These are phyloP conservation scores for Monomorium pharaonis DNA, from an alignment of 1,140 invertebrate species.

Conservation along the genomic window DNA sequence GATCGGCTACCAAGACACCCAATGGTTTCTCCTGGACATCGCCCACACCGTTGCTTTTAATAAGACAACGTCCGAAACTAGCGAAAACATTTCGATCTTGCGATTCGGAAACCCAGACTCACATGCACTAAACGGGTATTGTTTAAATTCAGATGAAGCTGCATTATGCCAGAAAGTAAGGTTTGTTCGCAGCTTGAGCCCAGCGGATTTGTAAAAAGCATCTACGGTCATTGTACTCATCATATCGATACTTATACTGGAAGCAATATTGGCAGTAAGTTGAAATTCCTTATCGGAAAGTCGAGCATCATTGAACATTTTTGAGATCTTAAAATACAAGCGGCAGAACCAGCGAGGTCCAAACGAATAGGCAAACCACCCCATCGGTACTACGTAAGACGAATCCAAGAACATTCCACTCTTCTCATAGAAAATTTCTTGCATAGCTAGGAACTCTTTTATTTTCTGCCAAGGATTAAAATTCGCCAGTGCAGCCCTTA, in stretches of 20 bases:
- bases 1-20: conserved; percentile 42
- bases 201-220: conserved; percentile 90
- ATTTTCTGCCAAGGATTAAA: conserved; percentile 89
- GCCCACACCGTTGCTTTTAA: conserved; percentile 77
- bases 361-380: conserved; percentile 93
- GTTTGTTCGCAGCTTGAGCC: conserved; percentile 92
- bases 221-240: conserved; percentile 94
- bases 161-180: conserved; percentile 92
- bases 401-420: conserved; percentile 93
- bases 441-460: conserved; percentile 90
- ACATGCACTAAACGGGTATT: conserved; percentile 89
- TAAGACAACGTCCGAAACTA: conserved; percentile 77
- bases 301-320: conserved; percentile 87
- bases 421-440: conserved; percentile 92
- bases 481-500: conserved; percentile 86
- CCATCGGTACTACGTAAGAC: conserved; percentile 93
- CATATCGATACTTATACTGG: conserved; percentile 93
- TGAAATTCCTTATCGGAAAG: conserved; percentile 87
- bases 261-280: conserved; percentile 91
- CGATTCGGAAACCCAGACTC: conserved; percentile 93
- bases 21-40: conserved; percentile 71
- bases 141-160: conserved; percentile 90
- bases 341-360: conserved; percentile 93
- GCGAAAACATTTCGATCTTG: conserved; percentile 92
- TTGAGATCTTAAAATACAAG: conserved; percentile 92